Evolutionary conservation across 2,888 invertebrate species (phyloP).

Genomic region (Yponomeuta plumbellus): DNA sequence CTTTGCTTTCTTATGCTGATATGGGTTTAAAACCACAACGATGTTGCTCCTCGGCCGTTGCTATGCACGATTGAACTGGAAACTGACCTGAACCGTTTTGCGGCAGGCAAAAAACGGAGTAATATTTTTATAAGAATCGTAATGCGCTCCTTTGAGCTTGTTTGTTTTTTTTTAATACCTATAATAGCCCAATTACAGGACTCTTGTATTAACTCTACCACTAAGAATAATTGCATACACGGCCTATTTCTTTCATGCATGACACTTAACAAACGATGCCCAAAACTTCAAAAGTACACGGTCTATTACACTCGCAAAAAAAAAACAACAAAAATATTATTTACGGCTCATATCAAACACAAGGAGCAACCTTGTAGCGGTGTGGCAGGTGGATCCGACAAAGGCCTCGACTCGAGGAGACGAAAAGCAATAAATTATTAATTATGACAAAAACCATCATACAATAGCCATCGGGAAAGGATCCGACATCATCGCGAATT

Average conservation of each 20-base stretch:
- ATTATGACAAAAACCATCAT: slow-evolving; percentile 69
- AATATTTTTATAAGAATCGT: neutral
- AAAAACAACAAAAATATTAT: slow-evolving; percentile 5
- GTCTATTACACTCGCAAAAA: neutral
- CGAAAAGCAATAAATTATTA: slow-evolving; percentile 72
- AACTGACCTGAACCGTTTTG: slow-evolving; percentile 33
- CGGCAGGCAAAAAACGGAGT: neutral
- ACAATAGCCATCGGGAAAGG: slow-evolving; percentile 52
- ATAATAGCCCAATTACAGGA: neutral
- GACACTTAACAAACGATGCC: neutral
- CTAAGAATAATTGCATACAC: neutral
- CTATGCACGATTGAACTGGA: slow-evolving; percentile 48
- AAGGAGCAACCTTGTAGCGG: slow-evolving; percentile 61
- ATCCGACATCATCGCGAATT: slow-evolving; percentile 21
- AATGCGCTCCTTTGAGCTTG: neutral
- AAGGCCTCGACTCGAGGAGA: slow-evolving; percentile 39
- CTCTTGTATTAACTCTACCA: neutral
- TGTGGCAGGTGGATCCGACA: slow-evolving; percentile 56
- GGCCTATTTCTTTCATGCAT: neutral
- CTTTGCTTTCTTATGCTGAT: slow-evolving; percentile 3
- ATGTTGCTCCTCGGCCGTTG: slow-evolving; percentile 37
- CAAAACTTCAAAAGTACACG: neutral
- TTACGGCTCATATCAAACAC: slow-evolving; percentile 33
- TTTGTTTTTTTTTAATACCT: neutral
- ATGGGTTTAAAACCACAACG: neutral